Evolutionary conservation across 1,140 invertebrate species (phyloP).

Genomic region (Drosophila rhopaloa): DNA sequence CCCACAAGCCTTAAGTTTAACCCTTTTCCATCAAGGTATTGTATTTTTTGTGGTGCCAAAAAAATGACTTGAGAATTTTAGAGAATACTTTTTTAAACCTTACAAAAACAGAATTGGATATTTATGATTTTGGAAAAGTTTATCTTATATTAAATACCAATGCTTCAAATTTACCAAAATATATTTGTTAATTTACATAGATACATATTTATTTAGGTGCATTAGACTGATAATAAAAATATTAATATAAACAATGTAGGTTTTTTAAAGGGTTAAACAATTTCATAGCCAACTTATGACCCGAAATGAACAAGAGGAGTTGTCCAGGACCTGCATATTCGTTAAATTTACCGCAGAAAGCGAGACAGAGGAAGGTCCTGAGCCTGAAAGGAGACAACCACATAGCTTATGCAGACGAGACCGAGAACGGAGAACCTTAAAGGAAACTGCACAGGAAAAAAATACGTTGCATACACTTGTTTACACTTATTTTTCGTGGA

Average conservation of each 20-base stretch:
- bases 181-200: no score
- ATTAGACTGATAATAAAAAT: not conserved
- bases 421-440: slow-evolving; percentile 20
- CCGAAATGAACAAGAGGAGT: slow-evolving; percentile 8
- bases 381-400: slow-evolving; percentile 49
- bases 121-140: not conserved
- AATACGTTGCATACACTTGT: not conserved
- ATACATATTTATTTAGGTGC: no score
- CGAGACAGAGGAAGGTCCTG: slow-evolving; percentile 24
- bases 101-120: not conserved
- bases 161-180: no score
- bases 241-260: not conserved
- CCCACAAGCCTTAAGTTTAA: slow-evolving; percentile 6
- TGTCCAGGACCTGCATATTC: slow-evolving; percentile 44
- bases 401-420: slow-evolving; percentile 61
- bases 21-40: not conserved
- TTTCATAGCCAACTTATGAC: slow-evolving; percentile 56
- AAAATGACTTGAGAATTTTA: not conserved
- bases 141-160: not conserved
- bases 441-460: not conserved
- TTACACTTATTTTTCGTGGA: no score
- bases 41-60: not conserved
- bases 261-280: slow-evolving; percentile 30
- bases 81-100: not conserved
- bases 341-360: slow-evolving; percentile 32